Conservation (phyloP, 2,113 vertebrate species). For the Spilogale gracilis region DNA sequence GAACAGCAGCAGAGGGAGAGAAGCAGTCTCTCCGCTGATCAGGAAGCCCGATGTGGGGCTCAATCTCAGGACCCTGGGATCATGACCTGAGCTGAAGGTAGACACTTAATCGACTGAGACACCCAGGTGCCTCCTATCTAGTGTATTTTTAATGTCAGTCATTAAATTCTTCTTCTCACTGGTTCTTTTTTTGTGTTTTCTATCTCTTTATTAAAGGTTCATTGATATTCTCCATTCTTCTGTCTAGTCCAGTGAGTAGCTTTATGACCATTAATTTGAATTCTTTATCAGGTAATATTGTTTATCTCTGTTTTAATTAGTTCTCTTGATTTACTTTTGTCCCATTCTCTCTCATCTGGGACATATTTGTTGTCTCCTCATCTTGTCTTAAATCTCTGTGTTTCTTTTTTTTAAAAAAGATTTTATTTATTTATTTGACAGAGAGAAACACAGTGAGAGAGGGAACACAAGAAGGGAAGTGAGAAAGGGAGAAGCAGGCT, state of each 20-base stretch:
- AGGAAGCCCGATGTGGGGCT: background rate
- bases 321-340: background rate
- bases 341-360: background rate
- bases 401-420: no score
- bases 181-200: background rate
- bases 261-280: background rate
- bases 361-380: background rate
- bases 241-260: background rate
- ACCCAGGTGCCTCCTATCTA: background rate
- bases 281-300: background rate
- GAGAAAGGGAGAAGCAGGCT: no score
- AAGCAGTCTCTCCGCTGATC: background rate
- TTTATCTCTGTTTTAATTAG: background rate
- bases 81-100: background rate
- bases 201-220: background rate
- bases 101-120: background rate
- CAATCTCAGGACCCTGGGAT: background rate
- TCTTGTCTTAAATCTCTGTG: background rate
- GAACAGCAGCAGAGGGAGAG: background rate
- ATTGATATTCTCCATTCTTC: background rate
- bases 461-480: no score
- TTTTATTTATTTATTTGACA: no score
- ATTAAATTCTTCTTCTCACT: background rate
- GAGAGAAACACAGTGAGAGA: no score
- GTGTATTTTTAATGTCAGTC: background rate